Percentiles rank a stretch among this genome's conserved stretches.
These are phyloP conservation scores for Heliconius hortense DNA, from an alignment of 2,888 invertebrate species.

Conservation along the genomic window DNA sequence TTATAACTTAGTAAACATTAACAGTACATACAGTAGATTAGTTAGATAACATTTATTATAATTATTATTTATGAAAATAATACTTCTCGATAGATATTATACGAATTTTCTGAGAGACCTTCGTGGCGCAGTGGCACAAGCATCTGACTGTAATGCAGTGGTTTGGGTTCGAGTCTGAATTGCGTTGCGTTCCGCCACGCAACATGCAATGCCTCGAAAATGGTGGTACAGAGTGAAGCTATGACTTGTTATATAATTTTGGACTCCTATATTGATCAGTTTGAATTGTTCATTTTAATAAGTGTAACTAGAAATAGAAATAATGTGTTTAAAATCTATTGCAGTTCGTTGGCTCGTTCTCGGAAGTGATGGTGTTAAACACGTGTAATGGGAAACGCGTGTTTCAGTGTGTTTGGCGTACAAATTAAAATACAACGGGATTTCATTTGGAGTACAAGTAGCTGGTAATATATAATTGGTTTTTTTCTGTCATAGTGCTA, in stretches of 20 bases:
- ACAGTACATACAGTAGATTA: too few relatives aligned
- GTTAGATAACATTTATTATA: too few relatives aligned
- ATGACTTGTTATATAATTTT: background rate
- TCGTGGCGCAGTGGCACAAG: too few relatives aligned
- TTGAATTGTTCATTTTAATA: constrained; percentile 1
- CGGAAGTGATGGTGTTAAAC: constrained; percentile 37
- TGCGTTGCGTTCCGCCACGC: too few relatives aligned
- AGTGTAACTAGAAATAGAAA: constrained; percentile 5
- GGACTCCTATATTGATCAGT: constrained; percentile 3
- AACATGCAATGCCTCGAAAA: too few relatives aligned
- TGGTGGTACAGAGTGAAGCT: too few relatives aligned
- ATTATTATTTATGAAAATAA: too few relatives aligned
- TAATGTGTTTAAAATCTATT: constrained; percentile 36
- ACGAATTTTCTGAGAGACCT: too few relatives aligned
- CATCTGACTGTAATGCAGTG: too few relatives aligned
- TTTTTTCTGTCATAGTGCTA: background rate
- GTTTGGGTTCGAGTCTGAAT: too few relatives aligned
- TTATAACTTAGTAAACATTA: too few relatives aligned
- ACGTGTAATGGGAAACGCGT: constrained; percentile 38
- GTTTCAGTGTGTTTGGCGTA: constrained; percentile 35
- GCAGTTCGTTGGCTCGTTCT: constrained; percentile 38
- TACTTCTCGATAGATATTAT: too few relatives aligned
- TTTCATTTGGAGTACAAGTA: background rate
- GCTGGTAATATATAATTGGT: background rate
- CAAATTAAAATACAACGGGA: constrained; percentile 36